Base-by-base conservation (phyloP, 2,888 invertebrate species). In the Andrena flavipes region DNA sequence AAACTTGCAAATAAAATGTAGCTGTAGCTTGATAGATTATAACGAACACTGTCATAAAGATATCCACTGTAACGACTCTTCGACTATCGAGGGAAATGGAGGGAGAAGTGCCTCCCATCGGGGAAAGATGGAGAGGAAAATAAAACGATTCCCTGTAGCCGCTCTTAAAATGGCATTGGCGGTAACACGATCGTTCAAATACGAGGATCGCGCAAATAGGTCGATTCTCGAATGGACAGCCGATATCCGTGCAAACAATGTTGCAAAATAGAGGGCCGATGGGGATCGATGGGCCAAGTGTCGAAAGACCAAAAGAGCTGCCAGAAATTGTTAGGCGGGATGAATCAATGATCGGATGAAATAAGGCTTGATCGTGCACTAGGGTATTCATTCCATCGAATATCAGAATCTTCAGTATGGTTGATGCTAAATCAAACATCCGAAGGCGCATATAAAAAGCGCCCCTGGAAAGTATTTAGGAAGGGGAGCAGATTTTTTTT, bases 251-350 rank as follows among this genome's bases (percentile, higher is more conserved):
- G 68, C 76, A 49, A 73, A 83, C n/a, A 51, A 72, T 76, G 42
- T 82, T 83, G 72, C 77, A 82, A 82, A 72, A 82, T 67, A 59
- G 69, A 35, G 42, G 26, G 60, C 60, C 30, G 70, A 64, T 63
- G 56, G 48, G 48, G 59, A 76, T 68, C 59, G 70, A 71, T 23
- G 56, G 75, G 82, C 82, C 76, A 76, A 82, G 76, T 76, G 71
- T 76, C 71, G 82, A 72, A 82, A 76, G 71, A 16, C 56, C n/a
- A 7, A 42, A 76, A 75, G 29, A 60, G 13, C 49, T 82, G 81
- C 81, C 82, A 82, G 49, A 76, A 77, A 77, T 70, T 42, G 42
- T 56, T 71, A 60, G 33, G 54, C n/a, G 51, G 26, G 35, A 68
- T 76, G 69, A 64, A 73, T 63, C 67, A 63, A 26, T 23, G 60